A percentile compares a stretch with the other conserved stretches of the same genome.
These are phyloP conservation scores for Patella pellucida DNA, from an alignment of 2,888 invertebrate genomes.

Conservation along the genomic window DNA sequence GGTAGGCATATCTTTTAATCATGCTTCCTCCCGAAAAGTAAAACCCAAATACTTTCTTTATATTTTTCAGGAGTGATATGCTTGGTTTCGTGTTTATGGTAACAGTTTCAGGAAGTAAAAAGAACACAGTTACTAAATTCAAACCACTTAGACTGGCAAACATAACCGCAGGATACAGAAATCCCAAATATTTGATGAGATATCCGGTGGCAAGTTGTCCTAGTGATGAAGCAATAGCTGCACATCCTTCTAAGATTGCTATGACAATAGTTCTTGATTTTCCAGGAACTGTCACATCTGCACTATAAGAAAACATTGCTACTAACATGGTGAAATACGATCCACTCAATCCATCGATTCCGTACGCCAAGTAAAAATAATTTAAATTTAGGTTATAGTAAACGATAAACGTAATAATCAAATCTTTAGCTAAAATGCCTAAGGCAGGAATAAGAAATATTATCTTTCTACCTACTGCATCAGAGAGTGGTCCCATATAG, in stretches of 20 bases:
- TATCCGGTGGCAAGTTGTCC: slow-evolving; percentile 36
- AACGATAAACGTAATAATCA: background rate
- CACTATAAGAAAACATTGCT: slow-evolving; percentile 31
- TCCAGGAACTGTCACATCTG: slow-evolving; percentile 39
- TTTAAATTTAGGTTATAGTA: slow-evolving; percentile 16
- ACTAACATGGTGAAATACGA: slow-evolving; percentile 33
- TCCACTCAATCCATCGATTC: slow-evolving; percentile 41
- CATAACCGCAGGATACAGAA: slow-evolving; percentile 27
- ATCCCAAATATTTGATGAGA: slow-evolving; percentile 32
- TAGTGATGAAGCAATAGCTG: slow-evolving; percentile 31
- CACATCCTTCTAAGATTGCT: slow-evolving; percentile 32
- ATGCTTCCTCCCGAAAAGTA: slow-evolving; percentile 29
- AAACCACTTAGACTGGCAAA: slow-evolving; percentile 21
- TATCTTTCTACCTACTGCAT: background rate
- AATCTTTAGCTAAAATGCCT: background rate
- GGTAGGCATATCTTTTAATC: slow-evolving; percentile 34
- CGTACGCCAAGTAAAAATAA: slow-evolving; percentile 31
- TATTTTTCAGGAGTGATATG: slow-evolving; percentile 24
- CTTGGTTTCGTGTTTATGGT: slow-evolving; percentile 22
- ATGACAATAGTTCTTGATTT: slow-evolving; percentile 37
- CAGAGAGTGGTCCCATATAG: background rate
- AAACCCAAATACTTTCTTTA: slow-evolving; percentile 34
- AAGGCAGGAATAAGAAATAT: background rate
- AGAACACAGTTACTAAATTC: slow-evolving; percentile 26
- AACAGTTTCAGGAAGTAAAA: slow-evolving; percentile 34